Conservation (phyloP, 2,888 invertebrate genomes). For the Apodemia mormo region DNA sequence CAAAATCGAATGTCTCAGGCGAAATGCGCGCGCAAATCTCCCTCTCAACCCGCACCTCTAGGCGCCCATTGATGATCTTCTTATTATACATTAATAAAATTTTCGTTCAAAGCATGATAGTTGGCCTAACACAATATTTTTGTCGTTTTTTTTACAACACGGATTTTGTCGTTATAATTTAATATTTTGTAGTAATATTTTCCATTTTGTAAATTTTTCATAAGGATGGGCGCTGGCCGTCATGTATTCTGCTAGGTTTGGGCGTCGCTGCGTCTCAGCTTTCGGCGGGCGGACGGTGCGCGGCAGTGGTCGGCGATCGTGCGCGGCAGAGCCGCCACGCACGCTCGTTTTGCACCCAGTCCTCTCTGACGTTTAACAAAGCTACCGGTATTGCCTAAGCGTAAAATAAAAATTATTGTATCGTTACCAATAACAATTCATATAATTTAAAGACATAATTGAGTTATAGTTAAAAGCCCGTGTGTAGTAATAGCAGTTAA, state of each 20-base stretch:
- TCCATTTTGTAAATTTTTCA: slow-evolving; percentile 22
- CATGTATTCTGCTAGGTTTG: slow-evolving; percentile 69
- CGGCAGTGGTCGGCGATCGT: slow-evolving; percentile 65
- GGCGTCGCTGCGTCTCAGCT: slow-evolving; percentile 80
- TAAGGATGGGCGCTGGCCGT: slow-evolving; percentile 60
- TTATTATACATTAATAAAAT: slow-evolving; percentile 65
- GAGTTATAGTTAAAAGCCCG: neutral
- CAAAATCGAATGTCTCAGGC: slow-evolving; percentile 81
- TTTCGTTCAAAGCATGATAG: neutral
- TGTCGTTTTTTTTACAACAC: too few species aligned
- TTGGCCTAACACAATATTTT: neutral
- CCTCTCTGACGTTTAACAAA: slow-evolving; percentile 75
- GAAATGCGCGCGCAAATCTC: slow-evolving; percentile 73
- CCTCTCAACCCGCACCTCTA: slow-evolving; percentile 60
- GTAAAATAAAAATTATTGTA: slow-evolving; percentile 53
- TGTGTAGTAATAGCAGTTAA: slow-evolving; percentile 37
- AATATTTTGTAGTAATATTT: neutral
- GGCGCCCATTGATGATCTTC: slow-evolving; percentile 79
- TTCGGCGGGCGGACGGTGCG: slow-evolving; percentile 72
- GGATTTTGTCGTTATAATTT: neutral
- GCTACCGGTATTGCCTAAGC: slow-evolving; percentile 67
- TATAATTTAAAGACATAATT: slow-evolving; percentile 51
- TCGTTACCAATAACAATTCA: slow-evolving; percentile 59
- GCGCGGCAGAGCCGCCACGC: slow-evolving; percentile 73
- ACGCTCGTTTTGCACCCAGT: slow-evolving; percentile 76